These are phyloP conservation scores for Nebria ingens DNA, from an alignment of 1,140 invertebrate genomes.

Conservation along the genomic window DNA sequence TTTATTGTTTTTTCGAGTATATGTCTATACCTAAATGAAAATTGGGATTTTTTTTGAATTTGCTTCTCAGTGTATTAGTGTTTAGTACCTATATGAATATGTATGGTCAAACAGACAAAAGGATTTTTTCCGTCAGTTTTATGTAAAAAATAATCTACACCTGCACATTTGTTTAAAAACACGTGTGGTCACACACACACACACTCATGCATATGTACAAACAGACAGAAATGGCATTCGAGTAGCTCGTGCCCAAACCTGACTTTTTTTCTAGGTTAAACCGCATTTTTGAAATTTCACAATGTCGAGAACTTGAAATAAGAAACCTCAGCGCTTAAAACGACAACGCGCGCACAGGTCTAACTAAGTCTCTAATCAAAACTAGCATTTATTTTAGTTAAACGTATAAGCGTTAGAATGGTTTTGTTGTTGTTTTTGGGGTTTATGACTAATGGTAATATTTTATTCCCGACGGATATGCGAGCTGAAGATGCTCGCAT, in stretches of 20 bases:
- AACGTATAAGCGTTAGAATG: not conserved
- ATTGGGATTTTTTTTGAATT: no score
- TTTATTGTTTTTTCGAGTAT: no score
- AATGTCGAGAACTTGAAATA: constrained; percentile 11
- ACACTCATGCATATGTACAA: not conserved
- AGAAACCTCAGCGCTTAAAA: not conserved
- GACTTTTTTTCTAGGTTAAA: constrained; percentile 15
- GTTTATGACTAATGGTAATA: not conserved
- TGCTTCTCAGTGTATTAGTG: no score
- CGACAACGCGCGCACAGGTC: not conserved
- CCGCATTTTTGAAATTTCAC: constrained; percentile 15
- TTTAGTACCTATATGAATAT: no score
- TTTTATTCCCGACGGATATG: not conserved
- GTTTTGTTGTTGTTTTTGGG: not conserved
- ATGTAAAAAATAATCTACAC: no score
- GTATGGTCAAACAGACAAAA: no score
- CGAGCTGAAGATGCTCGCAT: not conserved
- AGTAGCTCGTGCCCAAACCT: constrained; percentile 10
- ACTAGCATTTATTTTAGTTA: not conserved
- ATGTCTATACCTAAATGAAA: no score
- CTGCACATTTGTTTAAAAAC: no score
- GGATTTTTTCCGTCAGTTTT: no score
- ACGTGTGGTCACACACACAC: not conserved
- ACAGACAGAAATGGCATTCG: constrained; percentile 12
- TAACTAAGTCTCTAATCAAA: no score